phyloP scores from a whole-genome alignment of 1,140 invertebrate genomes.

The Harlomillsia oculata region DNA sequence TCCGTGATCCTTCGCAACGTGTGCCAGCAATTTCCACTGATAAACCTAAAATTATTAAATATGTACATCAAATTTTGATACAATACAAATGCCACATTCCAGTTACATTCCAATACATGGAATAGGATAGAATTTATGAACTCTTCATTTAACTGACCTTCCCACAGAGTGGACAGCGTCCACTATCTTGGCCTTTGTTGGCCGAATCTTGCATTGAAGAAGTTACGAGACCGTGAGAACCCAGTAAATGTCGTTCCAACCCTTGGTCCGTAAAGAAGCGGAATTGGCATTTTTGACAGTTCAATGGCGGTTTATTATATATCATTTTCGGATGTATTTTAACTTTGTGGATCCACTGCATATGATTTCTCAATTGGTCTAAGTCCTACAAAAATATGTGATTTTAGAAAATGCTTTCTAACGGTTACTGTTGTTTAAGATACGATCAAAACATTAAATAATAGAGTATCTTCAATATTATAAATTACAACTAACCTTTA shows the following conservation, averaged over 20 bases:
- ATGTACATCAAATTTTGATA: not conserved
- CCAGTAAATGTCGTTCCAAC: slow-evolving; percentile 80
- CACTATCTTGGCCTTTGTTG: slow-evolving; percentile 86
- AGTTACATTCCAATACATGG: too few species aligned
- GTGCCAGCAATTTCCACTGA: slow-evolving; percentile 82
- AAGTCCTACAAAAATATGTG: slow-evolving; percentile 54
- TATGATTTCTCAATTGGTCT: slow-evolving; percentile 82
- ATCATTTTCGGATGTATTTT: slow-evolving; percentile 96
- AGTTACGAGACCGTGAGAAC: slow-evolving; percentile 84
- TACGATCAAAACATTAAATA: not conserved
- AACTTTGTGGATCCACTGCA: slow-evolving; percentile 94
- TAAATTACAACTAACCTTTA: slow-evolving; percentile 51
- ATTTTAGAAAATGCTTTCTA: not conserved
- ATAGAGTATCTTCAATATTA: not conserved
- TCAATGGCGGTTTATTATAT: slow-evolving; percentile 82
- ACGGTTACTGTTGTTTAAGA: too few species aligned
- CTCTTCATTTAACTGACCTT: too few species aligned
- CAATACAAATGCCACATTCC: not conserved
- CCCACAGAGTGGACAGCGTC: slow-evolving; percentile 84
- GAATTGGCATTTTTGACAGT: slow-evolving; percentile 93
- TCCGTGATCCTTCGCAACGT: slow-evolving; percentile 79
- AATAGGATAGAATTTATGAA: too few species aligned
- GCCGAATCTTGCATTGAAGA: slow-evolving; percentile 85
- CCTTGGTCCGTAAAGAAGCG: slow-evolving; percentile 75
- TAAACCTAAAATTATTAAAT: slow-evolving; percentile 57